These are phyloP conservation scores for Morone chrysops DNA, from an alignment of 2,113 vertebrate species.

Conservation along the genomic window DNA sequence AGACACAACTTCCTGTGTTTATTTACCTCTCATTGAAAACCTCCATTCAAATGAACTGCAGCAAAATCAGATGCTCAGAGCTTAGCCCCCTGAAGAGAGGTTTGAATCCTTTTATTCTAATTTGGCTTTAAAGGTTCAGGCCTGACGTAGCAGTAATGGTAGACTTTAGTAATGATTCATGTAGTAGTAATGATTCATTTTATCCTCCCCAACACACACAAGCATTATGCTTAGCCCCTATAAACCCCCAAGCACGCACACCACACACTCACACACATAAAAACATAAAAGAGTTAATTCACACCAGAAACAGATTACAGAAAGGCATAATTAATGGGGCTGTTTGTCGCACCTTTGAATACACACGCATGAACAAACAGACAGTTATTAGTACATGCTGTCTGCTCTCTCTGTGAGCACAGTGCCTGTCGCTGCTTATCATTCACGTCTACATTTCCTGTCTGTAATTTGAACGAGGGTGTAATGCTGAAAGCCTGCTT, in stretches of 20 bases:
- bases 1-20: constrained; percentile 36
- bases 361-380: not conserved
- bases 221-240: constrained; percentile 36
- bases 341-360: constrained; percentile 27
- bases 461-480: constrained; percentile 59
- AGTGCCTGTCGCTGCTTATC: constrained; percentile 54
- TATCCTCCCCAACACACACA: constrained; percentile 38
- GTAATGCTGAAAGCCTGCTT: constrained; percentile 61
- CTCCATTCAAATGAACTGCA: constrained; percentile 26
- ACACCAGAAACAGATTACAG: constrained; percentile 53
- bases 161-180: constrained; percentile 59
- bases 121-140: constrained; percentile 53
- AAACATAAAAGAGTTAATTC: constrained; percentile 41
- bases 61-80: constrained; percentile 35
- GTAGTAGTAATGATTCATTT: constrained; percentile 56
- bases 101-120: constrained; percentile 50
- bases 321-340: constrained; percentile 54
- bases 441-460: constrained; percentile 66
- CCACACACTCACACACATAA: constrained; percentile 2
- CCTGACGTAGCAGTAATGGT: constrained; percentile 42
- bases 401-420: constrained; percentile 46
- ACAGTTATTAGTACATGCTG: constrained; percentile 31
- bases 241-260: constrained; percentile 26
- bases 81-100: constrained; percentile 36
- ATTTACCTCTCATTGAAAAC: constrained; percentile 31